phyloP scores from a whole-genome alignment of 2,888 invertebrate species.

The Syrista parreyssii region DNA sequence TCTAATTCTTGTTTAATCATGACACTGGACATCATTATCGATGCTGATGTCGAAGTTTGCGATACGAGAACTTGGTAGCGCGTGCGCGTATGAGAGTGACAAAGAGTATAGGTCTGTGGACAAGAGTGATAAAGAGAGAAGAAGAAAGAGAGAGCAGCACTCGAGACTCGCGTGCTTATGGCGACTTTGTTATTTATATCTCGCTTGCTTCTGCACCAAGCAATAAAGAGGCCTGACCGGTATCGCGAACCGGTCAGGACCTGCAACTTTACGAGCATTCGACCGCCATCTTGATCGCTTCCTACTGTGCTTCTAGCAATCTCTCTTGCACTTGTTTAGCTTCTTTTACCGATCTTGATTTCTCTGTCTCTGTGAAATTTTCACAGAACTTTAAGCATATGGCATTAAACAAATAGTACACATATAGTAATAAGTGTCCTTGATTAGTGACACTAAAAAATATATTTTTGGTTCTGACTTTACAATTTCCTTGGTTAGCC shows the following conservation, averaged over 20 bases:
- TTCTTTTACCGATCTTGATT: neutral
- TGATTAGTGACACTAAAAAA: neutral
- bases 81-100: neutral
- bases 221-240: slow-evolving; percentile 37
- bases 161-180: slow-evolving; percentile 31
- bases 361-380: neutral
- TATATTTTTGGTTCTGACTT: neutral
- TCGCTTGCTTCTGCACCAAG: slow-evolving; percentile 36
- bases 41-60: slow-evolving; percentile 14
- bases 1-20: neutral
- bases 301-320: neutral
- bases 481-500: neutral
- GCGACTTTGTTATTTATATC: slow-evolving; percentile 46
- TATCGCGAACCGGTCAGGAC: slow-evolving; percentile 9
- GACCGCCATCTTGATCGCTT: slow-evolving; percentile 18
- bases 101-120: slow-evolving; percentile 16
- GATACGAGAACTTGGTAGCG: neutral
- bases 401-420: neutral
- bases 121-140: neutral
- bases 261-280: slow-evolving; percentile 10
- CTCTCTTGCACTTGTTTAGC: neutral
- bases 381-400: neutral
- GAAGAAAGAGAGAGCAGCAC: slow-evolving; percentile 15
- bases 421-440: neutral
- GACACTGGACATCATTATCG: slow-evolving; percentile 43